Conservation (phyloP, 37 sponge, comb jelly and placozoan genomes). For the Ianthella basta region DNA sequence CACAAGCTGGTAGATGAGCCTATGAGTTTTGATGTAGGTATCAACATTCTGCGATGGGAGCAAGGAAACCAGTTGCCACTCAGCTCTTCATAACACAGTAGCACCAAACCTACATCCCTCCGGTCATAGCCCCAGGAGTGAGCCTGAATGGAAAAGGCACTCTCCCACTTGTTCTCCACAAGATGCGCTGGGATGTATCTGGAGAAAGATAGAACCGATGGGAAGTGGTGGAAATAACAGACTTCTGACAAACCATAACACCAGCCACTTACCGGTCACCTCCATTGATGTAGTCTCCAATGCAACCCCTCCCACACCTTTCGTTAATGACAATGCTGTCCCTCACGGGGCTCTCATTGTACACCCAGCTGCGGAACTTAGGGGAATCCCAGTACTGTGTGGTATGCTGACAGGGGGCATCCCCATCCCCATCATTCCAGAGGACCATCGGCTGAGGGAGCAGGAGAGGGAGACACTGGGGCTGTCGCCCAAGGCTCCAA, state of each 20-base stretch:
- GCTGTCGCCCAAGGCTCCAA: too few species aligned
- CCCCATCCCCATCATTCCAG: conserved; percentile 80
- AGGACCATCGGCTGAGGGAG: conserved; percentile 74
- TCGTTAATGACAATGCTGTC: conserved; percentile 60
- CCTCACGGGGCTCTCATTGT: conserved; percentile 80
- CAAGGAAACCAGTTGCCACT: not conserved
- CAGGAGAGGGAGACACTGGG: too few species aligned
- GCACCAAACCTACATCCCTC: conserved; percentile 17
- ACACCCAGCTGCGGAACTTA: conserved; percentile 73
- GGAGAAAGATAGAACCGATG: not conserved
- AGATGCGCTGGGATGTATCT: conserved; percentile 58
- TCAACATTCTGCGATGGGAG: not conserved
- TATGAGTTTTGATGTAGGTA: conserved; percentile 27
- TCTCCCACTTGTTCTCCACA: conserved; percentile 76
- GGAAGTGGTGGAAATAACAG: too few species aligned
- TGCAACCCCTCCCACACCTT: conserved; percentile 30
- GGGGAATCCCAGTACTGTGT: conserved; percentile 80
- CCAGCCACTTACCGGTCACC: conserved; percentile 60
- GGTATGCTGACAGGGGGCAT: conserved; percentile 58
- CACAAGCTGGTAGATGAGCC: conserved; percentile 62
- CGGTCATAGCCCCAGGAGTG: conserved; percentile 83
- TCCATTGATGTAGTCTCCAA: conserved; percentile 76
- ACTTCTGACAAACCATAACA: too few species aligned
- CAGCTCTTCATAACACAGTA: too few species aligned
- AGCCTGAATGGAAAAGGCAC: conserved; percentile 71